phyloP scores from a whole-genome alignment of 2,113 vertebrate genomes.

The Callocephalon fimbriatum region DNA sequence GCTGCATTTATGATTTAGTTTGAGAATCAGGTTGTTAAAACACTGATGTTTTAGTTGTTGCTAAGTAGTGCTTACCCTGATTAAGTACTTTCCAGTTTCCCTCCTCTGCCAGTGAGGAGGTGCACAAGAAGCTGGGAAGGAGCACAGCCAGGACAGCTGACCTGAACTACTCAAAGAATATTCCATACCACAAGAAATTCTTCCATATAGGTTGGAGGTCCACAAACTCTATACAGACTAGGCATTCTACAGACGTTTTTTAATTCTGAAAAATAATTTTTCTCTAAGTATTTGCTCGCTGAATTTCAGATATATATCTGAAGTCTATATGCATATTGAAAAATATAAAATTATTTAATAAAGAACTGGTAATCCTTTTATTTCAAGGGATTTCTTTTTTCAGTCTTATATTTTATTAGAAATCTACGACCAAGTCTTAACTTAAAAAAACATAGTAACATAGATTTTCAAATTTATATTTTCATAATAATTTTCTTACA shows the following conservation, averaged over 20 bases:
- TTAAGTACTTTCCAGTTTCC: neutral
- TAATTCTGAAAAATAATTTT: neutral
- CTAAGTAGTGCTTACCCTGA: neutral
- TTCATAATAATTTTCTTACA: neutral
- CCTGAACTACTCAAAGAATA: neutral
- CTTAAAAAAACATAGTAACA: neutral
- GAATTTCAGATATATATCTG: neutral
- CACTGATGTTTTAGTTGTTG: neutral
- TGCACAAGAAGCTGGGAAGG: neutral
- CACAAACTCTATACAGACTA: neutral
- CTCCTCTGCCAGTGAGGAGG: neutral
- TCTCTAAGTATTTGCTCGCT: neutral
- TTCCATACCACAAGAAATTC: neutral
- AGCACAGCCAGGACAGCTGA: neutral
- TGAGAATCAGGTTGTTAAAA: neutral
- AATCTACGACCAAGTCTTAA: neutral
- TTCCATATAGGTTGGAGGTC: neutral
- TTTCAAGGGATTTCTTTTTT: accelerated
- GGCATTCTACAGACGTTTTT: neutral
- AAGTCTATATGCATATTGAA: neutral
- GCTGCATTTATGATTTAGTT: neutral
- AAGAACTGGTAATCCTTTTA: neutral
- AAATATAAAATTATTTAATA: neutral
- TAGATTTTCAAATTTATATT: neutral
- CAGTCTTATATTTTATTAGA: neutral